Conservation (phyloP, 2,113 vertebrate species). For the Ginglymostoma cirratum region DNA sequence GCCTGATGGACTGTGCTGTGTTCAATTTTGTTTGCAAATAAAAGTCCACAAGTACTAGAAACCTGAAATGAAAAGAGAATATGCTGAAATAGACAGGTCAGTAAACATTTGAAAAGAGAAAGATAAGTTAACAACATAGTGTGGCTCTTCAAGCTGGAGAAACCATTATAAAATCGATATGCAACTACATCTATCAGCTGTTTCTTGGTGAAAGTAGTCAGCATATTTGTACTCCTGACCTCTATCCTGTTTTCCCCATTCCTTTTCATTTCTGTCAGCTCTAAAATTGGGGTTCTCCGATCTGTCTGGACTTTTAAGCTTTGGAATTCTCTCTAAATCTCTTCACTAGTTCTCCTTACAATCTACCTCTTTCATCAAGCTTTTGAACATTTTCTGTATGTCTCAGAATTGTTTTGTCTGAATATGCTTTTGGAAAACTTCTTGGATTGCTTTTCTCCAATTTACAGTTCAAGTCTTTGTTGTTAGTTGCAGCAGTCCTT, state of each 20-base stretch:
- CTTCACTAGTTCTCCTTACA: neutral
- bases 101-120: neutral
- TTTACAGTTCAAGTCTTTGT: neutral
- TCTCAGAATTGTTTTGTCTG: neutral
- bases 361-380: neutral
- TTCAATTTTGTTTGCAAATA: neutral
- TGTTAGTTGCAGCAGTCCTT: neutral
- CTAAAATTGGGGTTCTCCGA: neutral
- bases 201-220: neutral
- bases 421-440: neutral
- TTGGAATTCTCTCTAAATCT: neutral
- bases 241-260: neutral
- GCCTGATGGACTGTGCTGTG: no score
- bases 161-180: neutral
- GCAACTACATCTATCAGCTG: neutral
- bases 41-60: neutral
- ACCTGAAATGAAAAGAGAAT: neutral
- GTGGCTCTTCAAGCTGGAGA: neutral
- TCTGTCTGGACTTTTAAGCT: neutral
- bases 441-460: neutral
- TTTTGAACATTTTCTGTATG: neutral
- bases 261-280: neutral
- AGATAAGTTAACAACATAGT: neutral
- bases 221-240: neutral
- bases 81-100: neutral